Conservation (phyloP, 2,888 invertebrate genomes). For the Cepaea hortensis region DNA sequence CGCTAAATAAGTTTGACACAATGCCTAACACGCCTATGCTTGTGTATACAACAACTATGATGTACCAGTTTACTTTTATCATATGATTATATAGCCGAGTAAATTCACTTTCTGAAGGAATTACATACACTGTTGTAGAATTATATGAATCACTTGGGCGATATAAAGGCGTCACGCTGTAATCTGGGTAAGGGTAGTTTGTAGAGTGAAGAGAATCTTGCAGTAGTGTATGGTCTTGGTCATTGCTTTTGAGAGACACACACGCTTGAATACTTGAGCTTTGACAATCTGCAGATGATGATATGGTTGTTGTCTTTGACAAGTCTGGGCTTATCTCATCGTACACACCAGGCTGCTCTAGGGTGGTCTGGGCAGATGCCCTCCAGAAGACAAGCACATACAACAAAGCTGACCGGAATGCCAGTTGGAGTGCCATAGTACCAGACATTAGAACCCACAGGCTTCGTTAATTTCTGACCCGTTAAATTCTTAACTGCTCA, state of each 20-base stretch:
- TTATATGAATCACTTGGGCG: no score
- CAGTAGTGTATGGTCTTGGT: neutral
- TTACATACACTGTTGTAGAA: no score
- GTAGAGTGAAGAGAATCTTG: no score
- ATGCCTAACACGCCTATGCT: neutral
- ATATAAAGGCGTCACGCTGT: no score
- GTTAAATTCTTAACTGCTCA: neutral
- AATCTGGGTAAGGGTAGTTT: no score
- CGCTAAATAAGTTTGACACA: neutral
- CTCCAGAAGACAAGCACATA: neutral
- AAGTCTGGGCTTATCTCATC: no score
- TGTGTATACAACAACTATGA: neutral
- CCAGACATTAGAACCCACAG: neutral
- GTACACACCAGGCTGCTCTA: neutral
- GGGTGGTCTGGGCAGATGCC: no score
- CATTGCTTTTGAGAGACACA: neutral
- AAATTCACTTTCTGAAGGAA: neutral
- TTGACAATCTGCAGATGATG: neutral
- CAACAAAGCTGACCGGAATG: neutral
- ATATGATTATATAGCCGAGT: neutral
- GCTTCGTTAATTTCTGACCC: neutral
- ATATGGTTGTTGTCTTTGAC: neutral
- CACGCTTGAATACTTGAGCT: neutral
- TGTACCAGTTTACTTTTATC: neutral
- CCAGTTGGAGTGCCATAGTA: neutral